These are phyloP conservation scores for Dryomyza anilis DNA, from an alignment of 2,888 invertebrate species.

Conservation along the genomic window DNA sequence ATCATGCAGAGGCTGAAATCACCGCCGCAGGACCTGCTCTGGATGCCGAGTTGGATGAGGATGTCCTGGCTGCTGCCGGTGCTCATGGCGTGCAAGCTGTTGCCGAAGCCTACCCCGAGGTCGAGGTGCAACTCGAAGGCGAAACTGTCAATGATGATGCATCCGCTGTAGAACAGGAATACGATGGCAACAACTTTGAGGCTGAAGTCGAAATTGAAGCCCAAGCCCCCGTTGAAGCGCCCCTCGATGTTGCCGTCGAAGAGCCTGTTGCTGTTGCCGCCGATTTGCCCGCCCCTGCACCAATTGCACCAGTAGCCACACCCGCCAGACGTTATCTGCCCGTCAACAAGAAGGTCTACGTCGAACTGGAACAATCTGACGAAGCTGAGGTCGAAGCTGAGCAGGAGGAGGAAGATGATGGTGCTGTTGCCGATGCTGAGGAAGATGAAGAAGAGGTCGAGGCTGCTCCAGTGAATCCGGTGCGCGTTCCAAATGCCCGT, in stretches of 20 bases:
- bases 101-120: slow-evolving; percentile 58
- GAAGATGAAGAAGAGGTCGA: slow-evolving; percentile 47
- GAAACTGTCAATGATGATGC: slow-evolving; percentile 44
- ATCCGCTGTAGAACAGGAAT: slow-evolving; percentile 36
- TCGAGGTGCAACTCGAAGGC: slow-evolving; percentile 33
- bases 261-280: slow-evolving; percentile 36
- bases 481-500: slow-evolving; percentile 50
- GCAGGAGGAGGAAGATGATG: slow-evolving; percentile 44
- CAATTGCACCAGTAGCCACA: slow-evolving; percentile 41
- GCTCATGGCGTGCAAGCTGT: slow-evolving; percentile 52
- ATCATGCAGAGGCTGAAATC: slow-evolving; percentile 53
- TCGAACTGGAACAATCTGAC: slow-evolving; percentile 53
- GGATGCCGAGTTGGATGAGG: slow-evolving; percentile 45
- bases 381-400: slow-evolving; percentile 47
- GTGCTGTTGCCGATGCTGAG: slow-evolving; percentile 43
- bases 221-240: slow-evolving; percentile 33
- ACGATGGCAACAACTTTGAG: slow-evolving; percentile 27
- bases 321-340: slow-evolving; percentile 55
- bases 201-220: slow-evolving; percentile 35
- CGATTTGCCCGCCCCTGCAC: slow-evolving; percentile 49
- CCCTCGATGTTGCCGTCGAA: slow-evolving; percentile 8
- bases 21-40: slow-evolving; percentile 40
- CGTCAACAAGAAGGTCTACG: slow-evolving; percentile 54
- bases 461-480: slow-evolving; percentile 44
- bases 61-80: slow-evolving; percentile 48